phyloP scores from a whole-genome alignment of 2,888 invertebrate species.

The Pocota personata region DNA sequence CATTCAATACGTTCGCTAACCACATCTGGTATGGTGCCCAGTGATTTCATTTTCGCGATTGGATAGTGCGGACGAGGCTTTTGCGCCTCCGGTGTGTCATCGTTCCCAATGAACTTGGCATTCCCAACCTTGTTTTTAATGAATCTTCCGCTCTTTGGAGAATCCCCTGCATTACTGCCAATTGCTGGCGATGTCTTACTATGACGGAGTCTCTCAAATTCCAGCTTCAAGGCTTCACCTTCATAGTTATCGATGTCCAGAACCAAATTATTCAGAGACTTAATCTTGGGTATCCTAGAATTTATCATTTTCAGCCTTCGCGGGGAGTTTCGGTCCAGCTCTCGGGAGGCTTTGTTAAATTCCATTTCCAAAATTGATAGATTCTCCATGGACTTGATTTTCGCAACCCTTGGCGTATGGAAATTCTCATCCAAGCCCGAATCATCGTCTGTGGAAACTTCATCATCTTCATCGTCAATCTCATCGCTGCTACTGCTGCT shows the following conservation, averaged over 20 bases:
- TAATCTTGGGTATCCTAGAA: conserved; percentile 80
- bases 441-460: conserved; percentile 79
- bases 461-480: conserved; percentile 70
- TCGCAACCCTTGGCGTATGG: conserved; percentile 81
- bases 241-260: conserved; percentile 78
- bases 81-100: conserved; percentile 77
- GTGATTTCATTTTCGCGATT: conserved; percentile 82
- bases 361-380: conserved; percentile 82
- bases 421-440: conserved; percentile 82
- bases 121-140: conserved; percentile 82
- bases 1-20: conserved; percentile 80
- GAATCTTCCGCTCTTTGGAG: conserved; percentile 79
- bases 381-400: conserved; percentile 83
- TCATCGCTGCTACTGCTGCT: conserved; percentile 74
- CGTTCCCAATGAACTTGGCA: conserved; percentile 82
- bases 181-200: conserved; percentile 72
- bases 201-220: conserved; percentile 79
- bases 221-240: conserved; percentile 78
- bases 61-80: conserved; percentile 77
- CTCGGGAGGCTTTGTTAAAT: conserved; percentile 81
- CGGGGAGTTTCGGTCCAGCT: conserved; percentile 81
- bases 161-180: conserved; percentile 25
- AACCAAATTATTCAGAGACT: conserved; percentile 81
- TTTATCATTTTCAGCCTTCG: conserved; percentile 79
- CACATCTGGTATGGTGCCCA: conserved; percentile 82